Evolutionary conservation across 2,888 invertebrate genomes (phyloP), one percentile per base, ranked within the genome.

Genomic region (Nipponacmea schrenckii): DNA sequence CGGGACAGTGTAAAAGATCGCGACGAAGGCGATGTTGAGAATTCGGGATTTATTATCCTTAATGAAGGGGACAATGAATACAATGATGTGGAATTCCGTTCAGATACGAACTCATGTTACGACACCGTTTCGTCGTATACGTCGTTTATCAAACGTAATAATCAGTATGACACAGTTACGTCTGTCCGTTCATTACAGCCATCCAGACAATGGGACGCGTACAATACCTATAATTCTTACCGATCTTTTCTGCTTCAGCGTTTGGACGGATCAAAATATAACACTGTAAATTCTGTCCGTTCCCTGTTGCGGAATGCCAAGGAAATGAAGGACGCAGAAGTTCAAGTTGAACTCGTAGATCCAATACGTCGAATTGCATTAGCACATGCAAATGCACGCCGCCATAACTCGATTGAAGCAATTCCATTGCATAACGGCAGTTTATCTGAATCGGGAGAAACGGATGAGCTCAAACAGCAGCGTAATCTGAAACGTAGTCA

Each of bases 161-260:
- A 56, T 56, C 24, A 56, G 20, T 56, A 56, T 20, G 56, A 56
- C 5, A 56, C 56, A 0, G 56, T 56, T 24, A 56, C 56, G 24
- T 56, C 56, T 12, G 20, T 56, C 24, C 56, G 56, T 24, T 56
- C 56, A 10, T 56, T 56, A 56, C 56, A 56, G 24, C 56, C 24
- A 56, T 24, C 56, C 10, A 56, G 56, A 24, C 56, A 56, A 10
- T 24, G 56, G 2, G 56, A 56, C 14, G 24, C 56, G 56, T 24
- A 56, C 56, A 56, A 56, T 56, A 24, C 56, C 20, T 56, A 56
- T 56, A 56, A 56, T 56, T 56, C 56, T 10, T 56, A 56, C 24
- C 56, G 56, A 24, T 56, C 56, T 8, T 56, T 56, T 24, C 24
- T 56, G 10, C 24, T 56, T 0, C 56, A 56, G 14, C 56, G 56